phyloP scores from a whole-genome alignment of 2,888 invertebrate genomes.

The Eilema caniola region DNA sequence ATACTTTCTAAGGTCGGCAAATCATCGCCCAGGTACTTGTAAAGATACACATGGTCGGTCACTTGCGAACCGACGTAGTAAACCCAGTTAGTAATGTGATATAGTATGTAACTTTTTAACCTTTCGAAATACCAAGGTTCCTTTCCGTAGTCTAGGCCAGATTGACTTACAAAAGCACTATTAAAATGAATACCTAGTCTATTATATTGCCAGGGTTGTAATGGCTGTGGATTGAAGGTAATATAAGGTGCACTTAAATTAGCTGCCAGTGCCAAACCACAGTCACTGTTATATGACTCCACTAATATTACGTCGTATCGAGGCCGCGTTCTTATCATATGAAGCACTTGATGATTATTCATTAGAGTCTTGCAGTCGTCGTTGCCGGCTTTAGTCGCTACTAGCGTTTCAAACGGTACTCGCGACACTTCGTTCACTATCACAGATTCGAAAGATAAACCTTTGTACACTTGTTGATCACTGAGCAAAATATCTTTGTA shows the following conservation, averaged over 20 bases:
- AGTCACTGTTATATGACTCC: conserved; percentile 92
- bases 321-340: conserved; percentile 81
- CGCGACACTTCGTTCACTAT: conserved; percentile 80
- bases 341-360: conserved; percentile 82
- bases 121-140: conserved; percentile 82
- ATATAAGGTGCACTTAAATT: conserved; percentile 89
- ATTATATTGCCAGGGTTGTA: conserved; percentile 85
- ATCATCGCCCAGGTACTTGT: conserved; percentile 83
- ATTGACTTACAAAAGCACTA: conserved; percentile 81
- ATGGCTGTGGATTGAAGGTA: conserved; percentile 84
- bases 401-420: conserved; percentile 81
- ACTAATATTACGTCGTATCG: conserved; percentile 90
- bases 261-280: conserved; percentile 89
- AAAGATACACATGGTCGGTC: conserved; percentile 78
- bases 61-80: conserved; percentile 81
- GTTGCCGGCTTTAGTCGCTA: conserved; percentile 81
- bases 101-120: conserved; percentile 74
- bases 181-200: conserved; percentile 84
- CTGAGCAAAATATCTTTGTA: conserved; percentile 86
- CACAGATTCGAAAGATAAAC: conserved; percentile 81
- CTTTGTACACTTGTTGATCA: conserved; percentile 76
- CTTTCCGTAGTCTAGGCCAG: conserved; percentile 77
- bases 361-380: conserved; percentile 83
- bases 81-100: conserved; percentile 79
- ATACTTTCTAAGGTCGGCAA: conserved; percentile 86